Conservation (phyloP, 2,888 invertebrate species). For the Siphlonurus alternatus region DNA sequence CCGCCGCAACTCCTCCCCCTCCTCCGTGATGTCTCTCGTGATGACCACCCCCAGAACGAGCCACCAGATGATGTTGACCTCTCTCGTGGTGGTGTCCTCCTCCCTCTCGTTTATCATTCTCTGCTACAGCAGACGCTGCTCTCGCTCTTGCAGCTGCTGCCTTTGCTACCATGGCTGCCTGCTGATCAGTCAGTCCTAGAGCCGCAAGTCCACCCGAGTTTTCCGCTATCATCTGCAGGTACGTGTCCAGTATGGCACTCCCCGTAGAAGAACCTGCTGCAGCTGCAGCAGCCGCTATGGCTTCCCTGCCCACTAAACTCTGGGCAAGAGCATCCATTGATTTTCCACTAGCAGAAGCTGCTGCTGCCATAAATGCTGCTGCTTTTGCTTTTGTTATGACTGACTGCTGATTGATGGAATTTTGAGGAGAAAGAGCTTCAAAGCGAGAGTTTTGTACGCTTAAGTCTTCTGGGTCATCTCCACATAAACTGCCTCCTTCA, state of each 20-base stretch:
- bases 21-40: not conserved
- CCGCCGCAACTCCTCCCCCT: no score
- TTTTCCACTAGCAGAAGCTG: constrained; percentile 29
- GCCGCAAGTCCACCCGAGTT: constrained; percentile 47
- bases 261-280: constrained; percentile 37
- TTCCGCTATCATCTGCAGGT: constrained; percentile 74
- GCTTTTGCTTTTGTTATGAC: constrained; percentile 21
- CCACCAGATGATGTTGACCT: not conserved
- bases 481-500: constrained; percentile 54
- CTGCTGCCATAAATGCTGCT: constrained; percentile 10
- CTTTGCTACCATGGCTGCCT: constrained; percentile 39
- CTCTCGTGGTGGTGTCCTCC: not conserved
- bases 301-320: constrained; percentile 41
- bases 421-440: constrained; percentile 39
- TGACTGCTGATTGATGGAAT: constrained; percentile 31
- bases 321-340: constrained; percentile 43
- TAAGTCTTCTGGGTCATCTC: constrained; percentile 69
- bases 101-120: constrained; percentile 25
- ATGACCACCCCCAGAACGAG: not conserved
- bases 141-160: not conserved
- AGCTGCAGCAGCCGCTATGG: constrained; percentile 29
- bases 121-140: constrained; percentile 23
- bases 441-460: constrained; percentile 35
- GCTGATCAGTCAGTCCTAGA: constrained; percentile 47
- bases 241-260: constrained; percentile 69